Evolutionary conservation across 2,888 invertebrate genomes (phyloP).

Genomic region (Cetonia aurata): DNA sequence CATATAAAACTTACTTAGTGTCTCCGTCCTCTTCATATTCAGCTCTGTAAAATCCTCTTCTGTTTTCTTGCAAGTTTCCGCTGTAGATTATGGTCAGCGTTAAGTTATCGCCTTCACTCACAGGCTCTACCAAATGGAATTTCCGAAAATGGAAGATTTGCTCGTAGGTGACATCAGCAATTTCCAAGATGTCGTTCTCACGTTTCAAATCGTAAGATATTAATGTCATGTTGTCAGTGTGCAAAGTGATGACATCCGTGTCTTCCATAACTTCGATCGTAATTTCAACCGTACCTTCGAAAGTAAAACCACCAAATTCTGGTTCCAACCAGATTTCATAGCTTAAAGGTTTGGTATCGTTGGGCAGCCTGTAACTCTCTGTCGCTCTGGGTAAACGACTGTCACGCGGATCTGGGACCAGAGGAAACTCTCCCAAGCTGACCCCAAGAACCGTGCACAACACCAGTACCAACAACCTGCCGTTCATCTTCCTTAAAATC

Average conservation of each 20-base stretch:
- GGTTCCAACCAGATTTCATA: constrained; percentile 50
- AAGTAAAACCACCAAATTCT: constrained; percentile 41
- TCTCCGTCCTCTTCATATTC: constrained; percentile 36
- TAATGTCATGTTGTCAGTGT: constrained; percentile 26
- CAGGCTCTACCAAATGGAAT: constrained; percentile 4
- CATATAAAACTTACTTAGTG: constrained; percentile 28
- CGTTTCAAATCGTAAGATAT: background rate
- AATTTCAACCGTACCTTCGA: constrained; percentile 47
- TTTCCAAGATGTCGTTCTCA: background rate
- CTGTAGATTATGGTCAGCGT: constrained; percentile 18
- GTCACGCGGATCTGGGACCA: background rate
- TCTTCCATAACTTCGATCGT: constrained; percentile 31
- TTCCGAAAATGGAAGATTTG: background rate
- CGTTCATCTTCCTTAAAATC: background rate
- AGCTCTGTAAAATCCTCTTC: constrained; percentile 42
- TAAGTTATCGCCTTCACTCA: constrained; percentile 2
- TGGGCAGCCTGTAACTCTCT: constrained; percentile 46
- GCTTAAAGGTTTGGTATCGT: constrained; percentile 45
- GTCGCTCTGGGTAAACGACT: background rate
- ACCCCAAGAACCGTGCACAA: background rate
- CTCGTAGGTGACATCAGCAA: background rate
- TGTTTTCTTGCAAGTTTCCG: constrained; percentile 13
- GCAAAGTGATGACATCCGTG: constrained; percentile 47
- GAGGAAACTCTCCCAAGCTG: constrained; percentile 7
- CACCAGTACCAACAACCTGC: background rate